Evolutionary conservation across 2,797 vertebrate species (phyloP).

Genomic region (Tamandua tetradactyla): DNA sequence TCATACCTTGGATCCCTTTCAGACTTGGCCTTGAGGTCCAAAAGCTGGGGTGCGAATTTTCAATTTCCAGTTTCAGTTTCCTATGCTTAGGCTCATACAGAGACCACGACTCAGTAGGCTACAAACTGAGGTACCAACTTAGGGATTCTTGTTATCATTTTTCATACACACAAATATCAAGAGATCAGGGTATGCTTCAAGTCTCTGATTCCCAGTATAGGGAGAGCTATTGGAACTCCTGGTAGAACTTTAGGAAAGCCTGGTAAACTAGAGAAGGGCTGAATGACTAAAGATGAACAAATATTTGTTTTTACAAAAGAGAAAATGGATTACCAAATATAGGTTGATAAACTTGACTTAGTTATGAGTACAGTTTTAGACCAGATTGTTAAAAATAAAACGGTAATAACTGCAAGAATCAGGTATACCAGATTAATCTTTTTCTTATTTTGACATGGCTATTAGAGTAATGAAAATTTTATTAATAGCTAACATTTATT

Average conservation of each 20-base stretch:
- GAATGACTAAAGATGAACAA: background rate
- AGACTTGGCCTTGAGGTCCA: background rate
- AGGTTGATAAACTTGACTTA: background rate
- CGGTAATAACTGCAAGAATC: background rate
- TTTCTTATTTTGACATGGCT: background rate
- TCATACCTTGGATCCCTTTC: background rate
- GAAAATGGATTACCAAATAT: background rate
- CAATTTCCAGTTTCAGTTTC: slow-evolving; percentile 2
- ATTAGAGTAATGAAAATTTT: background rate
- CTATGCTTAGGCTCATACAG: background rate
- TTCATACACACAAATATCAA: background rate
- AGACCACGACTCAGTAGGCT: background rate
- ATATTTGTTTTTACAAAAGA: background rate
- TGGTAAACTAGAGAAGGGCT: background rate
- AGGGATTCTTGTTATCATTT: background rate
- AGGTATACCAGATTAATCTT: background rate
- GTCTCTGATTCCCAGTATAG: background rate
- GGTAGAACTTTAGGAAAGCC: background rate
- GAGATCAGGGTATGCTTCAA: background rate
- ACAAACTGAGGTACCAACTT: background rate
- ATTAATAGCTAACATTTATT: background rate
- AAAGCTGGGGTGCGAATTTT: background rate
- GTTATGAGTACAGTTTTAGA: background rate
- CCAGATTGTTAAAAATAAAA: background rate
- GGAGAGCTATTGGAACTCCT: background rate